phyloP scores from a whole-genome alignment of 2,888 invertebrate species.

The Leptinotarsa tumamoca region DNA sequence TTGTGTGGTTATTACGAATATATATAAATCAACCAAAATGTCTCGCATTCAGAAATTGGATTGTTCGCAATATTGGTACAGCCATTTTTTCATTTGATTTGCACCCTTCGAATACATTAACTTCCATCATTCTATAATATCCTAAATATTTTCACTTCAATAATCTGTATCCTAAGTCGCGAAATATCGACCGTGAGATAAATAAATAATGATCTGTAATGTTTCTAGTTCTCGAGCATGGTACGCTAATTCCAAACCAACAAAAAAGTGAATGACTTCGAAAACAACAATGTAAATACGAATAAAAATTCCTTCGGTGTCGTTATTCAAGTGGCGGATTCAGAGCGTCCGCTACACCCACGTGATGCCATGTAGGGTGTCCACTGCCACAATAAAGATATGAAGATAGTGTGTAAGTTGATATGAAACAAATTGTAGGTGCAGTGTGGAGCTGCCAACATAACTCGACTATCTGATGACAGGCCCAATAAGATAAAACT shows the following conservation, averaged over 20 bases:
- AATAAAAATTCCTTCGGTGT: slow-evolving; percentile 33
- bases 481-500: slow-evolving; percentile 56
- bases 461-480: slow-evolving; percentile 62
- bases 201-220: no score
- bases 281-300: slow-evolving; percentile 31
- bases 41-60: no score
- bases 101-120: no score
- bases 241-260: background rate
- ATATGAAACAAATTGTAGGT: slow-evolving; percentile 66
- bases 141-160: no score
- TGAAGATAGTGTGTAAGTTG: slow-evolving; percentile 65
- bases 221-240: no score
- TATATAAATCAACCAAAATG: no score
- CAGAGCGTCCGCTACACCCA: slow-evolving; percentile 56
- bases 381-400: slow-evolving; percentile 61
- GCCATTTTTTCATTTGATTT: no score
- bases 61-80: no score
- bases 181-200: no score
- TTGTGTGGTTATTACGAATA: no score
- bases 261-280: slow-evolving; percentile 22
- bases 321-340: slow-evolving; percentile 49
- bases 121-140: no score
- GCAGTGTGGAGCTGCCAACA: slow-evolving; percentile 60
- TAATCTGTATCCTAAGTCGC: no score
- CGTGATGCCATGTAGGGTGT: slow-evolving; percentile 61